Percentiles rank a stretch among this genome's conserved stretches.
Evolutionary conservation across 2,797 vertebrate genomes (phyloP).

Genomic region (Tapera naevia): DNA sequence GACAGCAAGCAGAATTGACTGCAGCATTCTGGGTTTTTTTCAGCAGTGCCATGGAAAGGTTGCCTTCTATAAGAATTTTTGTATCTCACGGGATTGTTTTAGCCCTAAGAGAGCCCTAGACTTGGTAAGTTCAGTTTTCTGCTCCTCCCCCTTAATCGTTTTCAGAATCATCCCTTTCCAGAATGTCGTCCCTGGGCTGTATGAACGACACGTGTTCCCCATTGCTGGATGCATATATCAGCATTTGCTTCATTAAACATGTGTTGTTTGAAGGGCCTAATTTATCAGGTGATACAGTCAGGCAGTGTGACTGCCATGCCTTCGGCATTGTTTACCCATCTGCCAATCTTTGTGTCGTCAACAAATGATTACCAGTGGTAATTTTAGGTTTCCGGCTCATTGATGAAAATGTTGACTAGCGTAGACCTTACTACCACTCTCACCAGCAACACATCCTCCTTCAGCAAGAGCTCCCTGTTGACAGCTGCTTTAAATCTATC

Average conservation of each 20-base stretch:
- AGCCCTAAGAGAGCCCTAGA: background rate
- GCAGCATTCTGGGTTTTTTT: background rate
- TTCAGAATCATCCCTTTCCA: background rate
- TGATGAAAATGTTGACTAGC: constrained; percentile 4
- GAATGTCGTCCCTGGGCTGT: background rate
- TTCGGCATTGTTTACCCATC: constrained; percentile 3
- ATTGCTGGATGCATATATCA: background rate
- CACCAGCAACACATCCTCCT: background rate
- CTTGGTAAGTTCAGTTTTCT: background rate
- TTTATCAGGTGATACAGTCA: constrained; percentile 22
- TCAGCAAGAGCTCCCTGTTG: background rate
- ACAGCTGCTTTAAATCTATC: constrained; percentile 45
- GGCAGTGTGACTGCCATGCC: background rate
- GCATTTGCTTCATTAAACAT: constrained; percentile 9
- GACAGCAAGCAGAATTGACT: background rate
- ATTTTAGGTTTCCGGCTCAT: constrained; percentile 1
- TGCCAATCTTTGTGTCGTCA: constrained; percentile 50
- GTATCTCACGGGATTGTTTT: background rate
- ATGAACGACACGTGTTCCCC: background rate
- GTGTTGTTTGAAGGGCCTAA: constrained; percentile 7
- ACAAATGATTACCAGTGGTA: constrained; percentile 6
- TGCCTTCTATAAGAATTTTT: background rate
- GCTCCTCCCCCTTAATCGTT: background rate
- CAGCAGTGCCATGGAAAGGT: background rate
- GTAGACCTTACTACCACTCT: background rate